Base-by-base conservation (phyloP, 1,140 invertebrate genomes). In the Platorchestia sp. region DNA sequence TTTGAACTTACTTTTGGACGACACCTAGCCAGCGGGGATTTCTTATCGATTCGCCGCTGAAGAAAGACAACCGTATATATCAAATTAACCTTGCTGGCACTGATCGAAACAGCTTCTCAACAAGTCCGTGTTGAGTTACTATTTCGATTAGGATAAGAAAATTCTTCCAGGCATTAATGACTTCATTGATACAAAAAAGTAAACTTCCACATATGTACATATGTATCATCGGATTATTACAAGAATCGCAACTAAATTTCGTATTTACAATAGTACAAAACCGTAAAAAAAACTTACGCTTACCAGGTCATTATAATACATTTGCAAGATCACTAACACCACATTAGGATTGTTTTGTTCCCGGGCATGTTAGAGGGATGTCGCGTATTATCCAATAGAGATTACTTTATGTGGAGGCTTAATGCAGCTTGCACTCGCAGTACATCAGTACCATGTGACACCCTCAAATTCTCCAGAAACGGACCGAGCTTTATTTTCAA, bases 261-360 rank as follows among this genome's bases (percentile, higher is more conserved):
- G 91, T 47, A 93, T 93, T 93, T 93, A 93, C 91, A 93, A 44
- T 93, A 45, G 91, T 93, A 93, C 91, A 93, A 93, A 93, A 93
- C 45, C 43, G 91, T 45, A 45, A 45, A 93, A 89, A 93, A 93
- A 93, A 93, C 91, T 93, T 93, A 93, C 91, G 47, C 45, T 40
- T 93, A 47, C 10, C 22, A 93, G 91, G 91, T 93, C 87, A 89
- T 89, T 93, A 93, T 45, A 45, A n/a, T 45, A 93, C 91, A 93
- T 40, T 45, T 45, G 91, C 43, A 93, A 93, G 91, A 93, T 16
- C 44, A 93, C 45, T 40, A 93, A 45, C 45, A 93, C 43, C 45
- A 93, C 91, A 45, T 93, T 93, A 93, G 36, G 91, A 45, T 44
- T 93, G 91, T 42, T 89, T 42, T 89, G 87, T 89, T 89, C 5